Evolutionary conservation across 2,113 vertebrate species (phyloP).

Genomic region (Genyomyrus donnyi): DNA sequence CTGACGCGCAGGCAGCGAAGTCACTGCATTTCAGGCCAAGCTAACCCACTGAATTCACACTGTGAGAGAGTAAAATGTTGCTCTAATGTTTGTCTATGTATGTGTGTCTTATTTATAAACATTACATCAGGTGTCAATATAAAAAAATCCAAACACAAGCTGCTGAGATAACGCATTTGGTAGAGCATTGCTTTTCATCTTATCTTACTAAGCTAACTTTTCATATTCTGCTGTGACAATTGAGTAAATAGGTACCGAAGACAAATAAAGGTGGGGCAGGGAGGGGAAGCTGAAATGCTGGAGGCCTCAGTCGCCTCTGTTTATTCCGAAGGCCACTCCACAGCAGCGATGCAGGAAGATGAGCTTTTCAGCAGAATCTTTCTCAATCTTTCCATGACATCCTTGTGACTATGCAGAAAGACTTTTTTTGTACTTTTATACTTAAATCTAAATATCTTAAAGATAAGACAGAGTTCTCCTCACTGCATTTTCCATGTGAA

Average conservation of each 20-base stretch:
- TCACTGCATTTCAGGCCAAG: not conserved
- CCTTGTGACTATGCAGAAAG: not conserved
- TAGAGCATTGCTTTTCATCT: not conserved
- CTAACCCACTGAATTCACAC: not conserved
- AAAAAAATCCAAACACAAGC: not conserved
- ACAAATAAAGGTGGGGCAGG: not conserved
- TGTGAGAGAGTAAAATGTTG: not conserved
- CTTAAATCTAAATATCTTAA: not conserved
- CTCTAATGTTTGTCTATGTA: not conserved
- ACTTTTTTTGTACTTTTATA: not conserved
- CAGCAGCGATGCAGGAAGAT: not conserved
- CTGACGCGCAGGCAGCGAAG: not conserved
- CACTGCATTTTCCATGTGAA: not conserved
- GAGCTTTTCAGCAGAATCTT: not conserved
- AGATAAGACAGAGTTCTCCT: not conserved
- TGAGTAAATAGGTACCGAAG: not conserved
- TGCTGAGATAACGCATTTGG: not conserved
- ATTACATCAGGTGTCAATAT: not conserved
- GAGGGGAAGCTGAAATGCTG: not conserved
- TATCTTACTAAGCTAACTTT: not conserved
- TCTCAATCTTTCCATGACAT: not conserved
- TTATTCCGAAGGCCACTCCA: not conserved
- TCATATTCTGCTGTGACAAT: not conserved
- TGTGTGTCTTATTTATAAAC: conserved; percentile 1
- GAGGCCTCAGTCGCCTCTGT: not conserved